These are phyloP conservation scores for Cryptus viduatorius DNA, from an alignment of 2,888 invertebrate species.

Conservation along the genomic window DNA sequence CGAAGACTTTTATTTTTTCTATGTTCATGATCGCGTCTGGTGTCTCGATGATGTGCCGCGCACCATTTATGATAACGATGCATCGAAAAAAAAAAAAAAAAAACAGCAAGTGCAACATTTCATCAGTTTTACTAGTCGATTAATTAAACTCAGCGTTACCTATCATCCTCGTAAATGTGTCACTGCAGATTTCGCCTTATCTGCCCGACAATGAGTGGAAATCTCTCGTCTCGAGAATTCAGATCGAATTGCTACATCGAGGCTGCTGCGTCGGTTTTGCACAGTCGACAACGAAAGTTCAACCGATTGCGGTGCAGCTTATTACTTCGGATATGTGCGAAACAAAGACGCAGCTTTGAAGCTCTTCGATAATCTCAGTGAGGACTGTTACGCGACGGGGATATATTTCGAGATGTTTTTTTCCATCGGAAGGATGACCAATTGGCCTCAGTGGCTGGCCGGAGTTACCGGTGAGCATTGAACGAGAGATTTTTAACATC, in stretches of 20 bases:
- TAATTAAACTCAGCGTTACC: constrained; percentile 8
- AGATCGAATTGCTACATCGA: constrained; percentile 4
- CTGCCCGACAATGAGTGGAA: not conserved
- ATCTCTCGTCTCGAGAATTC: not conserved
- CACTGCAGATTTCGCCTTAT: constrained; percentile 32
- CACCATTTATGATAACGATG: not conserved
- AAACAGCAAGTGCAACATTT: constrained; percentile 1
- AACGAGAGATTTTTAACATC: not conserved
- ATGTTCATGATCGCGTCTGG: not conserved
- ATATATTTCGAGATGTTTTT: constrained; percentile 27
- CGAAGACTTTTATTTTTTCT: not conserved
- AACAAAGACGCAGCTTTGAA: not conserved
- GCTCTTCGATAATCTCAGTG: constrained; percentile 11
- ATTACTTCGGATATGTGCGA: constrained; percentile 22
- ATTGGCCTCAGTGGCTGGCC: constrained; percentile 78
- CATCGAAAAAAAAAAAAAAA: not conserved
- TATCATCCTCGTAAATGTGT: constrained; percentile 31
- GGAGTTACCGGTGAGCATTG: constrained; percentile 73
- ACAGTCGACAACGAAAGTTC: constrained; percentile 20
- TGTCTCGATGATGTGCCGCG: not conserved
- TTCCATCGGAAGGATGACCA: constrained; percentile 33
- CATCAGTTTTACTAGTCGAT: constrained; percentile 14
- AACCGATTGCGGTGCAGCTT: constrained; percentile 11
- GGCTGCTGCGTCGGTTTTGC: not conserved
- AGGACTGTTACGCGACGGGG: not conserved